These are phyloP conservation scores for Bemisia tabaci DNA, from an alignment of 1,140 invertebrate genomes.

Conservation along the genomic window DNA sequence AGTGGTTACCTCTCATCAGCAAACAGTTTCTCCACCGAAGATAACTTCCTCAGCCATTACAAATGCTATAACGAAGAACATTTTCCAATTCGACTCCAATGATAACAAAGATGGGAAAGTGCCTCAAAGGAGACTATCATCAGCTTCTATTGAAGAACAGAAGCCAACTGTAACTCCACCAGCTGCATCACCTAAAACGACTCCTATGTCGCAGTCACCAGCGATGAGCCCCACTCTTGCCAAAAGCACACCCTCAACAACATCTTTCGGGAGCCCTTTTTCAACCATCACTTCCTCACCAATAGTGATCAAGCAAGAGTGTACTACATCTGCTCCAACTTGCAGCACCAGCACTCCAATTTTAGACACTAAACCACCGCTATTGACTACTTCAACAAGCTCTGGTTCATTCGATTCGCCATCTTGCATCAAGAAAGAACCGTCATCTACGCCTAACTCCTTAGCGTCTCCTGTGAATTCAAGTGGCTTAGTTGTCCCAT, in stretches of 20 bases:
- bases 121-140: not conserved
- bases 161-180: not conserved
- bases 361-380: not conserved
- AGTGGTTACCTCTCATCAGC: slow-evolving; percentile 4
- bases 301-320: not conserved
- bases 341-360: not conserved
- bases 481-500: not conserved
- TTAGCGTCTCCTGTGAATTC: not conserved
- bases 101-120: not conserved
- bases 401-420: not conserved
- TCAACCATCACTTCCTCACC: not conserved
- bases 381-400: not conserved
- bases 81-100: not conserved
- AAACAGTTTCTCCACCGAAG: slow-evolving; percentile 7
- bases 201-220: not conserved
- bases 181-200: not conserved
- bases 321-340: not conserved
- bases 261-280: not conserved
- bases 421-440: slow-evolving; percentile 10
- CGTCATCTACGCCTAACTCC: not conserved
- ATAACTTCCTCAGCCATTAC: not conserved
- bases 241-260: not conserved
- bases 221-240: not conserved
- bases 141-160: too few relatives aligned
- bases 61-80: not conserved